Base-by-base conservation (phyloP, 2,113 vertebrate species). In the Ceyx melanurus region DNA sequence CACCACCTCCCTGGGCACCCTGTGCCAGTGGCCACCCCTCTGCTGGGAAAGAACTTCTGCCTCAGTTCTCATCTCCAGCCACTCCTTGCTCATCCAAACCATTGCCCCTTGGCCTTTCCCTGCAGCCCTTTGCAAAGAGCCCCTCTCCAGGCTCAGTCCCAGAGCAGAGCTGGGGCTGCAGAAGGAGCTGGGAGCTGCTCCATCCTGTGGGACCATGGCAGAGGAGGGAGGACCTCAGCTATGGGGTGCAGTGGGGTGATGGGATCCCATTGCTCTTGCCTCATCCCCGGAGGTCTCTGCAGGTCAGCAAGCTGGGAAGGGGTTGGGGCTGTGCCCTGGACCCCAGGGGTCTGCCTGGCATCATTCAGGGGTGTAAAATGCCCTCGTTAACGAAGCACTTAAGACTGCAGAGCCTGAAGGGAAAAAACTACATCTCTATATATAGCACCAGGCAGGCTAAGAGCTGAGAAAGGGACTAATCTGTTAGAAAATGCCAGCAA, bases 181-280 rank as follows among this genome's bases (percentile, higher is more conserved):
- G 17, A 12, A 50, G 56, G 21, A 31, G 18, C 15, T 48, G 43
- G 20, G 73, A 54, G 50, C 31, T 48, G 15, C 61, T 62, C 6
- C 57, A 4, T 75, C 22, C 37, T 25, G 5, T 67, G 18, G 15
- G 20, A 10, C 43, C 29, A 3, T 3, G 15, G 42, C 21, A 25
- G 35, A 29, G 10, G 10, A 19, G 33, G 23, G 11, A 43, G 50
- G 33, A 53, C 33, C 53, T 26, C 18, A 20, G 17, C 37, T 16
- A 12, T 21, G 16, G 17, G 22, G 17, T 56, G 26, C 28, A n/a
- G 4, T 3, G n/a, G 13, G n/a, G 5, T 51, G 57, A 18, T 37
- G 56, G 21, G 8, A 15, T 54, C 26, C 13, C 0, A 1, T 37
- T 31, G n/a, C n/a, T 68, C 22, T 74, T 2, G 1, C 14, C 11